Conservation (phyloP, 2,797 vertebrate species). For the Gymnopithys bicolor region DNA sequence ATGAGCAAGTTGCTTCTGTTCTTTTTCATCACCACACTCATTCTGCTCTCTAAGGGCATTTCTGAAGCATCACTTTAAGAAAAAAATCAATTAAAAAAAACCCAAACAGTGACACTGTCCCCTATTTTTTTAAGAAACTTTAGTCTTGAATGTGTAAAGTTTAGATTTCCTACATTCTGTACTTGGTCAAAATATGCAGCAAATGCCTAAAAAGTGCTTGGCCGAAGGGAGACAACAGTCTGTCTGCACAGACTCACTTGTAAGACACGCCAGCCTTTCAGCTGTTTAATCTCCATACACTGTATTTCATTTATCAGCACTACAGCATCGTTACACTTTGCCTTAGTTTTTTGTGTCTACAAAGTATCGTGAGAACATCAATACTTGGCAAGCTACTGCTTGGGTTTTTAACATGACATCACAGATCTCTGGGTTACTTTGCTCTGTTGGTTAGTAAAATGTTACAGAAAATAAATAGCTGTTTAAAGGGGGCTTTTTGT, state of each 20-base stretch:
- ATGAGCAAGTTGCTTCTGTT: background rate
- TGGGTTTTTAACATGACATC: conserved; percentile 25
- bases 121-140: background rate
- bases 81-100: background rate
- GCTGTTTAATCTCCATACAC: conserved; percentile 27
- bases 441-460: conserved; percentile 1
- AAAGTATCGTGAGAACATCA: conserved; percentile 55
- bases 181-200: conserved; percentile 43
- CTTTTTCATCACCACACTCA: background rate
- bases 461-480: conserved; percentile 44
- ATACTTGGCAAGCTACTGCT: conserved; percentile 40
- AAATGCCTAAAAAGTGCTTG: conserved; percentile 17
- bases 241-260: conserved; percentile 40
- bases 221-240: conserved; percentile 1
- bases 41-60: background rate
- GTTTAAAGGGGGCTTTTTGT: background rate
- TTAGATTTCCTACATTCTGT: conserved; percentile 3
- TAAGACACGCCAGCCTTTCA: background rate
- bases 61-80: background rate
- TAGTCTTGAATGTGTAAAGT: background rate
- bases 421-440: background rate
- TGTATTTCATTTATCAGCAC: conserved; percentile 43
- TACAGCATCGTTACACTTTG: conserved; percentile 3
- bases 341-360: conserved; percentile 11
- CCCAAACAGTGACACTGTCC: background rate